Evolutionary conservation across 2,888 invertebrate genomes (phyloP), one percentile per base, ranked within the genome.

Genomic region (Hipparchia semele): DNA sequence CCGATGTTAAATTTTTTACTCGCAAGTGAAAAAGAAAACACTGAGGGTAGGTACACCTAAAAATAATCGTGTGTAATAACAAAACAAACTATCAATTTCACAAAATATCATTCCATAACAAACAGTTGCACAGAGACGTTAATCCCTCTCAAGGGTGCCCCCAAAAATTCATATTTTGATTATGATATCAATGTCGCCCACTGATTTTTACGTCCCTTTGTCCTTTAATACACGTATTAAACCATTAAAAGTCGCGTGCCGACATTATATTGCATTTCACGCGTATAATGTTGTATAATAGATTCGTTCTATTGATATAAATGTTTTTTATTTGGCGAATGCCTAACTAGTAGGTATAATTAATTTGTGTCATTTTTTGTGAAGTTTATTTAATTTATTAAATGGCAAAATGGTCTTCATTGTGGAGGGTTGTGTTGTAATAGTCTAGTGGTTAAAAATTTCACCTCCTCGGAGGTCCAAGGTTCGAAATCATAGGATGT

Each of bases 221-320:
- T 90, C 79, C 84, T 82, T 85, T 92, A 92, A 93, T 92, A 92
- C 92, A 90, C 91, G 86, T 86, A 94, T 93, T 92, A 92, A 93
- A 88, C 92, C 87, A 93, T 93, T 93, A 92, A 81, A 80, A 88
- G 93, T 86, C 93, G 82, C 92, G 93, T 93, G 93, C 81, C 91
- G 79, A 83, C 77, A 86, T 84, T 86, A 90, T 89, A 84, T 85
- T 82, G 87, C 88, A 90, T 90, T 89, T 91, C 87, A 90, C 83
- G 86, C 86, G 85, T 84, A 65, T 65, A 65, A 65, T 65, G 33
- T 53, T 51, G 51, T 60, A 87, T 86, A 87, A 89, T 90, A 84
- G 85, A 85, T 84, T 82, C 81, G 84, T 59, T 88, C 83, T 65
- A 81, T 84, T 84, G 80, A 79, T 83, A 79, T 84, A 80, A 84